Percentiles rank a stretch among this genome's conserved stretches.
Evolutionary conservation across 30 jellyfish, hydroid and myxozoan species (phyloP).

Genomic region (Aurelia sp.): DNA sequence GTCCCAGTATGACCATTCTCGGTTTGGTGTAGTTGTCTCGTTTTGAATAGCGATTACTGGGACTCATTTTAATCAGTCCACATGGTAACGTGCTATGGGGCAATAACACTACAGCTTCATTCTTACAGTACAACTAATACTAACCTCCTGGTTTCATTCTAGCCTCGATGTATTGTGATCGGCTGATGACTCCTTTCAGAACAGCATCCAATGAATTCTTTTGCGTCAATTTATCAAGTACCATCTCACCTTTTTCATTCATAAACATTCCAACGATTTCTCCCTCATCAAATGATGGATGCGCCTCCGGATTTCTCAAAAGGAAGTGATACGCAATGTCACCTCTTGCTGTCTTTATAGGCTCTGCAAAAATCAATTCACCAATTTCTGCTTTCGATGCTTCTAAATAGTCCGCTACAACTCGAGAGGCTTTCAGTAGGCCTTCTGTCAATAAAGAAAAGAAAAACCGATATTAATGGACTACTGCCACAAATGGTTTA

Average conservation of each 20-base stretch:
- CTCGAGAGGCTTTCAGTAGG: slow-evolving; percentile 46
- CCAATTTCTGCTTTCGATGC: slow-evolving; percentile 78
- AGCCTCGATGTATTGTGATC: slow-evolving; percentile 85
- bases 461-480: not conserved
- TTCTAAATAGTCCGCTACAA: slow-evolving; percentile 72
- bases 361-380: slow-evolving; percentile 57
- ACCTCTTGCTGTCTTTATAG: slow-evolving; percentile 67
- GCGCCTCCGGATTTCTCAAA: slow-evolving; percentile 67
- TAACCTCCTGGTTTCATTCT: slow-evolving; percentile 57
- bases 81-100: too few species aligned
- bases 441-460: slow-evolving; percentile 11
- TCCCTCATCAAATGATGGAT: slow-evolving; percentile 56
- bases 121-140: not conserved
- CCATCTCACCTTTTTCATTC: slow-evolving; percentile 37
- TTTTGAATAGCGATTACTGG: too few species aligned
- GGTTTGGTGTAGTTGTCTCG: too few species aligned
- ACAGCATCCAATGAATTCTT: slow-evolving; percentile 58
- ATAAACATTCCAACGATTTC: slow-evolving; percentile 72
- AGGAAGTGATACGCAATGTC: slow-evolving; percentile 91
- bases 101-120: too few species aligned
- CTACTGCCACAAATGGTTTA: too few species aligned
- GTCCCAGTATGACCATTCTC: too few species aligned
- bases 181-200: slow-evolving; percentile 81
- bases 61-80: too few species aligned
- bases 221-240: slow-evolving; percentile 60